Conservation (phyloP, 2,113 vertebrate species). For the Pomatorhinus ruficollis region DNA sequence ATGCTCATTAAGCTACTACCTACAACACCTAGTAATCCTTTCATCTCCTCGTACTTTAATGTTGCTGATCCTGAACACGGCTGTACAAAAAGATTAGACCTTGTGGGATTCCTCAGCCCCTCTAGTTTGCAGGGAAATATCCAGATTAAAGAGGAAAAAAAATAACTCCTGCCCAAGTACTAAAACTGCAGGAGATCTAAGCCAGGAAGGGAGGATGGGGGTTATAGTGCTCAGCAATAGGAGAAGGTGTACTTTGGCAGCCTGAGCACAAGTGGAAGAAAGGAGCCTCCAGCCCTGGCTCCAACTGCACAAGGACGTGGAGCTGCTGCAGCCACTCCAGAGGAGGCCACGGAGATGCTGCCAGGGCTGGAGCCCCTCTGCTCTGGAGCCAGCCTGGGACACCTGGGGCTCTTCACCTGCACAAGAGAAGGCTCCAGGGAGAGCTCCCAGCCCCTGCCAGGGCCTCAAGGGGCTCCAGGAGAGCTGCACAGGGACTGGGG, state of each 20-base stretch:
- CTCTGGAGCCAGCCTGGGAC: neutral
- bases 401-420: neutral
- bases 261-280: neutral
- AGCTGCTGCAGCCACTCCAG: neutral
- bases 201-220: neutral
- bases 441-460: neutral
- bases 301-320: neutral
- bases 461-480: neutral
- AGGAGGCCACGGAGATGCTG: neutral
- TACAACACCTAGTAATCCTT: neutral
- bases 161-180: neutral
- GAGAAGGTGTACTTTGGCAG: neutral
- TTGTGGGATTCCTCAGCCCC: neutral
- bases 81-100: neutral
- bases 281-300: neutral
- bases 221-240: neutral
- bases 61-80: neutral
- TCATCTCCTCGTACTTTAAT: neutral
- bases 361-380: neutral
- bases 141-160: neutral
- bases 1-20: neutral
- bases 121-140: neutral
- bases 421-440: neutral
- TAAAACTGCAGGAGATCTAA: neutral
- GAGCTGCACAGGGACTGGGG: neutral